phyloP scores from a whole-genome alignment of 2,113 vertebrate genomes.

The Percina caprodes region DNA sequence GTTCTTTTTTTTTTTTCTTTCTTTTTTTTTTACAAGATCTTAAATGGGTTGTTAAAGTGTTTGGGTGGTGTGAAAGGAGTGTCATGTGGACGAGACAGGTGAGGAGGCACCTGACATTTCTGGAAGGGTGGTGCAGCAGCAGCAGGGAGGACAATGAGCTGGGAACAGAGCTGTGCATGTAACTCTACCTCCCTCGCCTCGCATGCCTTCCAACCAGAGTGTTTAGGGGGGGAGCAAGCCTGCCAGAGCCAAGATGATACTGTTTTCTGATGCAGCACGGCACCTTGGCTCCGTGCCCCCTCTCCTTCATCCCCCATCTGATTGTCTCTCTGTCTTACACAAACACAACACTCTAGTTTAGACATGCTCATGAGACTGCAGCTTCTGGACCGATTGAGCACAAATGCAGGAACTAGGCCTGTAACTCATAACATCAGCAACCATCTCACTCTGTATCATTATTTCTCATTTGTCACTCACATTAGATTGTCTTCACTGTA shows the following conservation, averaged over 20 bases:
- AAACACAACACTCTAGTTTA: slow-evolving; percentile 54
- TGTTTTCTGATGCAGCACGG: slow-evolving; percentile 56
- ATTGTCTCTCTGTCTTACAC: slow-evolving; percentile 35
- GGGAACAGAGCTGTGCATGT: slow-evolving; percentile 47
- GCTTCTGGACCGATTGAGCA: background rate
- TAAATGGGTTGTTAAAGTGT: background rate
- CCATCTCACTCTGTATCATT: background rate
- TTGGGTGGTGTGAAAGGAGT: background rate
- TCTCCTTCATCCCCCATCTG: slow-evolving; percentile 9
- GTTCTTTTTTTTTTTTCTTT: background rate
- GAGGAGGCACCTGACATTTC: slow-evolving; percentile 42
- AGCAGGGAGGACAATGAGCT: slow-evolving; percentile 37
- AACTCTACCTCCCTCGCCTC: slow-evolving; percentile 52
- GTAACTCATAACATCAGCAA: background rate
- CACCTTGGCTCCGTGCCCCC: slow-evolving; percentile 59
- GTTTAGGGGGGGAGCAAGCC: slow-evolving; percentile 17
- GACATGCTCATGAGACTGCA: slow-evolving; percentile 34
- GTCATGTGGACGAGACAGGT: slow-evolving; percentile 27
- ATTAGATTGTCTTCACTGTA: slow-evolving; percentile 35
- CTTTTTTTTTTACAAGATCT: too few species aligned
- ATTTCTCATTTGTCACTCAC: slow-evolving; percentile 27
- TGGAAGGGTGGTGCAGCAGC: slow-evolving; percentile 29
- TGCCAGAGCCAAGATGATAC: slow-evolving; percentile 44
- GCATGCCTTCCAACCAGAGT: slow-evolving; percentile 50
- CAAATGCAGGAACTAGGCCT: slow-evolving; percentile 9